Evolutionary conservation across 2,113 vertebrate species (phyloP), one percentile per base, ranked within the genome.

Genomic region (Lepidiolamprologus cunningtoni): DNA sequence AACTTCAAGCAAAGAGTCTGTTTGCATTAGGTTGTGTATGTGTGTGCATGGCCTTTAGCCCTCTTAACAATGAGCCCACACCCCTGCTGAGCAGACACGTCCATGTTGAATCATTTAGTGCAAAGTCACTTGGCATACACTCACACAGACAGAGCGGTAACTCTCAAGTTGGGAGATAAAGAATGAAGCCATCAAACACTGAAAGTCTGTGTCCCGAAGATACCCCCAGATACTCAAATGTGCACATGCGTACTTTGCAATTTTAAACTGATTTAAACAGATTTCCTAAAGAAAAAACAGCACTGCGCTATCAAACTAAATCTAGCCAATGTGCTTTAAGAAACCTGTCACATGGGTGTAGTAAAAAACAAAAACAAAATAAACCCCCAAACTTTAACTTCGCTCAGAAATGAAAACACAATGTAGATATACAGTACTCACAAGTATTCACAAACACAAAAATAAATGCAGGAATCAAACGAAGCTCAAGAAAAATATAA

Each of bases 91-190:
- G 79, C 37, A 85, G 58, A 93, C 55, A 84, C 8, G 2, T 28
- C 82, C 84, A 90, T 86, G 66, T 81, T 93, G 50, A 95, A 95
- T 94, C 57, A 90, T 95, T 94, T 89, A 92, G 54, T 53, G 35
- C 33, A 83, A 57, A 81, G 50, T 6, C 83, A 55, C 47, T 73
- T 85, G 55, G 80, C 55, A 86, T 80, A 81, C 83, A 50, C 42
- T 31, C 42, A 83, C 76, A 86, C 47, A 87, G 50, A 9, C 7
- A 1, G 23, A 86, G 73, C 11, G 6, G 13, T 63, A 33, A 13
- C 50, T 73, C 33, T 86, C 40, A 28, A 80, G 66, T 57, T 81
- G 63, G 4, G 66, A 53, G 68, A 81, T 83, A 86, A 76, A 80
- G 14, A 88, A 90, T 85, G 21, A 91, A 71, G 58, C 76, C 84